Evolutionary conservation across 2,888 invertebrate genomes (phyloP).

Genomic region (Hyppa rectilinea): DNA sequence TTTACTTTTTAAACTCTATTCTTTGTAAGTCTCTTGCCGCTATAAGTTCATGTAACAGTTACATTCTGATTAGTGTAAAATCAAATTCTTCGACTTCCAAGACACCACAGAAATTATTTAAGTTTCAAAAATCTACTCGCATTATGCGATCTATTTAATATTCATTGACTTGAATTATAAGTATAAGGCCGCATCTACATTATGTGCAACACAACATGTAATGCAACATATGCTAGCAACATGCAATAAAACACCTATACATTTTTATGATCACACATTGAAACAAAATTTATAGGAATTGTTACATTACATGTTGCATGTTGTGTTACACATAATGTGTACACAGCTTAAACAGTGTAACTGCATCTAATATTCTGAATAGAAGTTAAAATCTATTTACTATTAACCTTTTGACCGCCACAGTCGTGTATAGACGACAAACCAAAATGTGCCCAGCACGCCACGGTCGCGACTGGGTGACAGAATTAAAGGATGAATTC

Average conservation of each 20-base stretch:
- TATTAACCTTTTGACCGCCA: too few relatives aligned
- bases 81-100: too few relatives aligned
- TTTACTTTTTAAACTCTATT: too few relatives aligned
- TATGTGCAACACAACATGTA: slow-evolving; percentile 7
- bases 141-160: slow-evolving; percentile 33
- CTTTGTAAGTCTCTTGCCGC: too few relatives aligned
- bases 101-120: slow-evolving; percentile 26
- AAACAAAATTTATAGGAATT: neutral
- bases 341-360: slow-evolving; percentile 11
- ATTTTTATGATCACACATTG: neutral
- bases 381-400: slow-evolving; percentile 42
- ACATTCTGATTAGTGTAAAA: too few relatives aligned
- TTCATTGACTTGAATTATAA: slow-evolving; percentile 46
- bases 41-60: too few relatives aligned
- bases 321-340: slow-evolving; percentile 3
- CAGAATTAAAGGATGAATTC: too few relatives aligned
- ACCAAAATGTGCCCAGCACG: too few relatives aligned
- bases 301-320: slow-evolving; percentile 14
- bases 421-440: too few relatives aligned
- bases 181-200: slow-evolving; percentile 25
- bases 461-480: too few relatives aligned
- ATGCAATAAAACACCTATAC: neutral
- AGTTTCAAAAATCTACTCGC: slow-evolving; percentile 44
- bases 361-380: slow-evolving; percentile 54
- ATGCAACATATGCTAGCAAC: neutral